Evolutionary conservation across 2,797 vertebrate genomes (phyloP).

Genomic region (Apodemus agrarius): DNA sequence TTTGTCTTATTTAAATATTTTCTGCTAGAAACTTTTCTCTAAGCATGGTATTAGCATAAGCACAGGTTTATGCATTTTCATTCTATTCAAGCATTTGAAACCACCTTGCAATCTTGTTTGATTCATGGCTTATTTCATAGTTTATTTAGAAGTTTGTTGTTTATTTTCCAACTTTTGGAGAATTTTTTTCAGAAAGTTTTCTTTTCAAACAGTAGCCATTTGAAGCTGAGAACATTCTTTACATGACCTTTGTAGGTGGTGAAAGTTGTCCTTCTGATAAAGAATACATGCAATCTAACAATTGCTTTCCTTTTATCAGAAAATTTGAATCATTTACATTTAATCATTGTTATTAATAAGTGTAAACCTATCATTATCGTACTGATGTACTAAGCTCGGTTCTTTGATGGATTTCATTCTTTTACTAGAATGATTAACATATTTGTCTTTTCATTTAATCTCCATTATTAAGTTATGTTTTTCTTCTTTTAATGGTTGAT

Average conservation of each 20-base stretch:
- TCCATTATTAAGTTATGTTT: neutral
- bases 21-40: neutral
- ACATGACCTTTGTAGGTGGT: neutral
- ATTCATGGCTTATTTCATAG: neutral
- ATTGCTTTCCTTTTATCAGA: neutral
- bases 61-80: conserved; percentile 1
- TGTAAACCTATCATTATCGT: neutral
- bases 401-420: neutral
- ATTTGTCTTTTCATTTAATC: neutral
- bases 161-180: neutral
- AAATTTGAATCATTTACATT: neutral
- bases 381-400: neutral
- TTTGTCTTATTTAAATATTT: neutral
- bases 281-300: neutral
- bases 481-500: conserved; percentile 41
- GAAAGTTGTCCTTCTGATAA: neutral
- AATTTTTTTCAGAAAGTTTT: conserved; percentile 38
- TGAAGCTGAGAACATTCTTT: neutral
- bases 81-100: neutral
- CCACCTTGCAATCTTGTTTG: neutral
- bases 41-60: neutral
- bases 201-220: neutral
- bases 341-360: neutral
- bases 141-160: neutral
- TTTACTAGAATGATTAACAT: neutral